Percentiles rank a stretch among this genome's conserved stretches.
Conservation (phyloP, 2,797 vertebrate genomes). For the Neoniphon sammara region DNA sequence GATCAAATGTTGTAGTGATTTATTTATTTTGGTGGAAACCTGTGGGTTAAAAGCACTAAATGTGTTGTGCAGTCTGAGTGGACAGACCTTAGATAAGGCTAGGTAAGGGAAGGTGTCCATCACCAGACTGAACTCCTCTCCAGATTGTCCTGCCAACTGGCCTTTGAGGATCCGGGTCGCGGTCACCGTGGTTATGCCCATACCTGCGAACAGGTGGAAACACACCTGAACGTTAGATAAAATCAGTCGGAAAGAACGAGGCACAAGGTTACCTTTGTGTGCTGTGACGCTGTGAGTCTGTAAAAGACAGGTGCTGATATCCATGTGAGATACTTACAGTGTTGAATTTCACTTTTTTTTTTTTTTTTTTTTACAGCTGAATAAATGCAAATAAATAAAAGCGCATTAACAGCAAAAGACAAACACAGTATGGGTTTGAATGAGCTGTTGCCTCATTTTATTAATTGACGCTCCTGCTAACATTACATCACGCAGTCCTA, state of each 20-base stretch:
- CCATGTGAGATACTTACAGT: conserved; percentile 13
- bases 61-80: conserved; percentile 9
- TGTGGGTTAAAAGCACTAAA: background rate
- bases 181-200: conserved; percentile 85
- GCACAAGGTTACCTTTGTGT: conserved; percentile 40
- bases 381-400: too few relatives aligned
- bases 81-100: conserved; percentile 85
- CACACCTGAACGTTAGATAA: conserved; percentile 49
- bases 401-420: too few relatives aligned
- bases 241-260: background rate
- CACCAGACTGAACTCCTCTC: conserved; percentile 82
- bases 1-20: too few relatives aligned
- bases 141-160: conserved; percentile 73
- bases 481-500: too few relatives aligned
- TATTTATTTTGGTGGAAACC: too few relatives aligned
- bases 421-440: too few relatives aligned
- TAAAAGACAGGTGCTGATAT: conserved; percentile 21
- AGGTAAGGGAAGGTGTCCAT: conserved; percentile 86
- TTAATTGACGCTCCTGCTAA: too few relatives aligned
- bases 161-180: conserved; percentile 86
- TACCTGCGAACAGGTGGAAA: conserved; percentile 74
- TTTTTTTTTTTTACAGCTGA: too few relatives aligned
- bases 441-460: too few relatives aligned
- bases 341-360: background rate
- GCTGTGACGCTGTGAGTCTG: conserved; percentile 4